phyloP scores from a whole-genome alignment of 2,113 vertebrate genomes.

The Pimephales promelas region DNA sequence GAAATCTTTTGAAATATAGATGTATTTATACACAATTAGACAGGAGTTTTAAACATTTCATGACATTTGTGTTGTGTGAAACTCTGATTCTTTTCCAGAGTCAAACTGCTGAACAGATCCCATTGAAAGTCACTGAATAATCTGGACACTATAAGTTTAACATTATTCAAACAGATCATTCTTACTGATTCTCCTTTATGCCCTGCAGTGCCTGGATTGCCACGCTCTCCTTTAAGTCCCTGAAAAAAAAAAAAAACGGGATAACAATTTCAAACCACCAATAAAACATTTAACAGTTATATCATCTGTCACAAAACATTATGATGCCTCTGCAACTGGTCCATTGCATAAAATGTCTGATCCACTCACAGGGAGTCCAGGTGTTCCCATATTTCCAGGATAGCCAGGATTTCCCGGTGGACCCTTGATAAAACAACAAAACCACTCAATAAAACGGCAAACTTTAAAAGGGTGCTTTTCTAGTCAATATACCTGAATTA shows the following conservation, averaged over 20 bases:
- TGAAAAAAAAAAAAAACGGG: conserved; percentile 59
- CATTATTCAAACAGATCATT: not conserved
- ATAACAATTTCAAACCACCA: not conserved
- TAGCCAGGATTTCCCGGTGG: conserved; percentile 87
- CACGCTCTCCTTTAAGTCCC: conserved; percentile 92
- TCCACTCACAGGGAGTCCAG: conserved; percentile 88
- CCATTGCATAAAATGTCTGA: not conserved
- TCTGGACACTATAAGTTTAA: not conserved
- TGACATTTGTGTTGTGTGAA: too few relatives aligned
- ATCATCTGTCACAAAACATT: not conserved
- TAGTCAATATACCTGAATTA: not conserved
- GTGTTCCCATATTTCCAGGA: conserved; percentile 85
- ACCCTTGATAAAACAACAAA: conserved; percentile 74
- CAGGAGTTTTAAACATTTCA: too few relatives aligned
- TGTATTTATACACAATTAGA: too few relatives aligned
- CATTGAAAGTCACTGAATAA: not conserved
- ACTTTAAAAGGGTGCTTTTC: not conserved
- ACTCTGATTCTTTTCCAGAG: too few relatives aligned
- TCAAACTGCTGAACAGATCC: not conserved
- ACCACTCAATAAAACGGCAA: not conserved
- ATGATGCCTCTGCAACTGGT: not conserved
- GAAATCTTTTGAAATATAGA: too few relatives aligned
- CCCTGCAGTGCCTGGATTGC: conserved; percentile 78
- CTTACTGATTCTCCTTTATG: conserved; percentile 93
- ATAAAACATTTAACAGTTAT: not conserved